Conservation (phyloP, 2,797 vertebrate species). For the Anas acuta region DNA sequence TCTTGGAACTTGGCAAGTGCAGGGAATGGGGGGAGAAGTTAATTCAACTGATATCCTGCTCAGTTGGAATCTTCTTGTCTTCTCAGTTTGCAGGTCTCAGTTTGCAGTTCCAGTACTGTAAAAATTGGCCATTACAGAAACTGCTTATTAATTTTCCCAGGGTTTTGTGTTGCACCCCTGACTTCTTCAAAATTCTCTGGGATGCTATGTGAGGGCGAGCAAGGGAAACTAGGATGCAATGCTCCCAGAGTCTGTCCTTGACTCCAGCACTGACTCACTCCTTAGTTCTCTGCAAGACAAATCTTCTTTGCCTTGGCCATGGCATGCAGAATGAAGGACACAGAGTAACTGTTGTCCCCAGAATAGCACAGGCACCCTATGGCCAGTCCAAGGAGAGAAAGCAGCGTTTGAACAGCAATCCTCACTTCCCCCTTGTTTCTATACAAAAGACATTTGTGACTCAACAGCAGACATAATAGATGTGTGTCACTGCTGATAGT, state of each 20-base stretch:
- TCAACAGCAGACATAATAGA: background rate
- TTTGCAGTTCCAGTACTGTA: background rate
- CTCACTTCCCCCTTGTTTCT: background rate
- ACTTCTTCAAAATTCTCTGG: background rate
- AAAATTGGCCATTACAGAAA: slow-evolving; percentile 7
- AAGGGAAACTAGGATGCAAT: background rate
- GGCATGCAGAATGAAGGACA: background rate
- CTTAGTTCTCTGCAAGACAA: background rate
- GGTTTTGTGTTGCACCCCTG: background rate
- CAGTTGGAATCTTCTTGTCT: background rate
- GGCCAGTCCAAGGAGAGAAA: background rate
- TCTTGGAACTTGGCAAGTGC: slow-evolving; percentile 31
- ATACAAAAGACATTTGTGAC: background rate
- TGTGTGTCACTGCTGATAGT: background rate
- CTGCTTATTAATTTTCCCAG: slow-evolving; percentile 30
- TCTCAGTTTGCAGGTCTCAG: background rate
- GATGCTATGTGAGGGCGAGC: background rate
- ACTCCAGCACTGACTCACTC: background rate
- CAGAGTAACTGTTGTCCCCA: background rate
- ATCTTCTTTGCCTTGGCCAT: background rate
- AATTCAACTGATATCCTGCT: slow-evolving; percentile 27
- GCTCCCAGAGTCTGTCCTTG: slow-evolving; percentile 3
- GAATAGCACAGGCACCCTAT: background rate
- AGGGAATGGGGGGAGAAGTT: slow-evolving; percentile 29
- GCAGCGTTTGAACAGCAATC: background rate